These are phyloP conservation scores for Lepidurus apus DNA, from an alignment of 1,140 invertebrate genomes.

Conservation along the genomic window DNA sequence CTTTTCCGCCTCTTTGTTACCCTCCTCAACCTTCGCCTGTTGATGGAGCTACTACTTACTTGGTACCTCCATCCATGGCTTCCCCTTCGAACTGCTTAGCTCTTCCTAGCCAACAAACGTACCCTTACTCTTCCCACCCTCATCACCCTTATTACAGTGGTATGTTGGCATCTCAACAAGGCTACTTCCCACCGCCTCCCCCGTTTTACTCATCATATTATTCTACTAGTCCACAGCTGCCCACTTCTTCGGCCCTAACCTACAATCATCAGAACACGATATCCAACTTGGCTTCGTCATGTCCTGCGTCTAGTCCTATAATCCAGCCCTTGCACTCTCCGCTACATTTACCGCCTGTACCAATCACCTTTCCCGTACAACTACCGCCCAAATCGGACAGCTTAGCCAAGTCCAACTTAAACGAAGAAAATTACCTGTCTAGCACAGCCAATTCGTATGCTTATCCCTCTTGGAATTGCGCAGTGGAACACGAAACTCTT, in stretches of 20 bases:
- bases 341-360: not conserved
- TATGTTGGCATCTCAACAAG: conserved; percentile 30
- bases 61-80: conserved; percentile 33
- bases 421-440: not conserved
- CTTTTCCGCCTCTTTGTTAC: not conserved
- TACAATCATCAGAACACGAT: not conserved
- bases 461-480: not conserved
- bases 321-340: not conserved
- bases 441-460: not conserved
- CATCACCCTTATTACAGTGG: conserved; percentile 29
- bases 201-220: not conserved
- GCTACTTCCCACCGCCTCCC: conserved; percentile 23
- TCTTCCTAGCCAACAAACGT: conserved; percentile 29
- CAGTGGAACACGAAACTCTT: not conserved
- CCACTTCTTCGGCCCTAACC: not conserved
- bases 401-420: not conserved
- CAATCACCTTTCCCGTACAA: not conserved
- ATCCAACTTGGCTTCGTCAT: not conserved
- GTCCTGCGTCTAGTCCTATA: not conserved
- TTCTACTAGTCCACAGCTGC: not conserved
- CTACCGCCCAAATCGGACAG: not conserved
- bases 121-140: conserved; percentile 28
- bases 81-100: conserved; percentile 31
- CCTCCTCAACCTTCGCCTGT: not conserved
- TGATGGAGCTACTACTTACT: not conserved